Evolutionary conservation across 2,797 vertebrate species (phyloP), one percentile per base, ranked within the genome.

Genomic region (Merluccius polli): DNA sequence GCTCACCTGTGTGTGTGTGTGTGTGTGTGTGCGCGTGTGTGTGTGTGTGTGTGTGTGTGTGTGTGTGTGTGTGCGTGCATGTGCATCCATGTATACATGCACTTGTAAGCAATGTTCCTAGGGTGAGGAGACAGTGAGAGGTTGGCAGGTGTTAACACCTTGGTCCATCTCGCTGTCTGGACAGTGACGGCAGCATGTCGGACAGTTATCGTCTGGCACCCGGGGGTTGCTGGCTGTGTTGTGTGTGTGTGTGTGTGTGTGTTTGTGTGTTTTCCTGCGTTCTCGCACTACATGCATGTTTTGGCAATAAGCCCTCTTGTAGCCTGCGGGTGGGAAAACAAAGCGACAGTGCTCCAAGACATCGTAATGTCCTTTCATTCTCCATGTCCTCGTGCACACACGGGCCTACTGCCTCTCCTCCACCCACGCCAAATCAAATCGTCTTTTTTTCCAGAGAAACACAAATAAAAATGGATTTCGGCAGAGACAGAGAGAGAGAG

Each of bases 401-500:
- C 41, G 44, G 44, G 38, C 38, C 38, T 12, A 11, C 44, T 18
- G 15, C 44, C 44, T 48, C 44, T 48, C 7, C 44, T 16, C 44
- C 18, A 18, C 44, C 15, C 44, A 41, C 38, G 38, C 38, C n/a
- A n/a, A n/a, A n/a, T n/a, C 44, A 48, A 48, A 48, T 15, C 2
- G 16, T 0, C 5, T 48, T 48, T 48, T 11, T 36, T 36, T 48
- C 41, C 41, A 18, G 44, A 48, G 18, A 59, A 59, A n/a, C 48
- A 59, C 21, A 59, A 59, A 59, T 59, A 59, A 59, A 15, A 52
- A n/a, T n/a, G 48, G 48, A 52, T n/a, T 52, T 21, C 15, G 18
- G 18, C 21, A 59, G 29, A 71, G 68, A 71, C 21, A 77, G 69
- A 79, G 44, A 41, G 16, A 9, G 44, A 33, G 36, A 15, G n/a